Conservation (phyloP, 2,888 invertebrate genomes). For the Morpho achilles region DNA sequence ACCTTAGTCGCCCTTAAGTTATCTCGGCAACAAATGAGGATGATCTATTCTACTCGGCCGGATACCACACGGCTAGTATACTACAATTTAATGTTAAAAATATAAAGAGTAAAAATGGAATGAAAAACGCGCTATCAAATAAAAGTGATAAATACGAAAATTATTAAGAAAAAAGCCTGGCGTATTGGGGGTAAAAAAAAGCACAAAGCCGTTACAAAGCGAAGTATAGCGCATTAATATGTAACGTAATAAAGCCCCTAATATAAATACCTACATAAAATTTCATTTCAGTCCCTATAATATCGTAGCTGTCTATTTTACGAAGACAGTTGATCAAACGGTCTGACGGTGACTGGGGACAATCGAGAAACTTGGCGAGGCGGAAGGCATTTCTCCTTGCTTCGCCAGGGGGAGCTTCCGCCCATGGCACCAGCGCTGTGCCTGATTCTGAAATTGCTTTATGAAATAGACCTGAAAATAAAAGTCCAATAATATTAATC, state of each 20-base stretch:
- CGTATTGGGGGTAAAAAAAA: too few species aligned
- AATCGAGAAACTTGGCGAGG: slow-evolving; percentile 80
- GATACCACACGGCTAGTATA: too few species aligned
- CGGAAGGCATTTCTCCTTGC: slow-evolving; percentile 78
- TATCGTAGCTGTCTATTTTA: slow-evolving; percentile 78
- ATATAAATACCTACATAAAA: slow-evolving; percentile 80
- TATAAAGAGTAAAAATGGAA: too few species aligned
- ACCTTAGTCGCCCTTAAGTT: too few species aligned
- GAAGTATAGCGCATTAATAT: too few species aligned
- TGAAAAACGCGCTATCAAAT: too few species aligned
- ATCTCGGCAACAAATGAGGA: too few species aligned
- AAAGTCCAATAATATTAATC: not conserved
- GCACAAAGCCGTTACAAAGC: not conserved
- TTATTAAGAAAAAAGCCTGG: too few species aligned
- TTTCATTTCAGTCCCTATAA: slow-evolving; percentile 81
- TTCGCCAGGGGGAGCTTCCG: slow-evolving; percentile 80
- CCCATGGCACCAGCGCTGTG: slow-evolving; percentile 84
- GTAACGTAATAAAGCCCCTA: too few species aligned
- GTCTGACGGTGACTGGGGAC: slow-evolving; percentile 72
- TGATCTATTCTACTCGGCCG: too few species aligned
- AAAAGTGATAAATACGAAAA: too few species aligned
- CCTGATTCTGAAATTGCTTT: slow-evolving; percentile 88
- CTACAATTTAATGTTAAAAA: too few species aligned
- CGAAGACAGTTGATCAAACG: slow-evolving; percentile 81
- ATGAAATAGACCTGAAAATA: slow-evolving; percentile 81